Percentiles rank a stretch among this genome's conserved stretches.
Conservation (phyloP, 2,113 vertebrate species). For the Eidolon helvum region DNA sequence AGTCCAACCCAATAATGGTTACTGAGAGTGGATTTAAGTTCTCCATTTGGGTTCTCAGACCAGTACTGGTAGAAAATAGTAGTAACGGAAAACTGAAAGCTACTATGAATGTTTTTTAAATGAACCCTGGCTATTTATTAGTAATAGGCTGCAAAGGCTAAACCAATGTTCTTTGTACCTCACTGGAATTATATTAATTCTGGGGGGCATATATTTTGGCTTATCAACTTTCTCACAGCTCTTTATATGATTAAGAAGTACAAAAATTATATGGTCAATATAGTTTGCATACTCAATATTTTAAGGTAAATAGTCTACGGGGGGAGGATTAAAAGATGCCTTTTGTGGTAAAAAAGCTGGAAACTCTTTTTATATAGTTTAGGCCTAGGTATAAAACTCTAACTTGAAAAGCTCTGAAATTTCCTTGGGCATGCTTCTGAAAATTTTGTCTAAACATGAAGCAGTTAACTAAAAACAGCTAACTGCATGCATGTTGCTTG, state of each 20-base stretch:
- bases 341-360: background rate
- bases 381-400: background rate
- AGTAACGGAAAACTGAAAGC: background rate
- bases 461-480: background rate
- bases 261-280: background rate
- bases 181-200: background rate
- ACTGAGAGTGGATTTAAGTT: background rate
- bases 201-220: background rate
- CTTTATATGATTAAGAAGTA: background rate
- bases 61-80: background rate
- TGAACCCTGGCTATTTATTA: background rate
- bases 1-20: background rate
- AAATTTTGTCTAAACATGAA: background rate
- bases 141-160: background rate
- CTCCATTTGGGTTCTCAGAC: background rate
- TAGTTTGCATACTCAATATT: background rate
- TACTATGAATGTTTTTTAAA: background rate
- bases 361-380: background rate
- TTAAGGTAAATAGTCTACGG: background rate
- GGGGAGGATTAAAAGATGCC: background rate
- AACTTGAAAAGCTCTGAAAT: background rate
- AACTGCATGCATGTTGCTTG: background rate
- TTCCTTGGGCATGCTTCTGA: background rate
- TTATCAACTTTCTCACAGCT: background rate
- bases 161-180: background rate